Evolutionary conservation across 2,113 vertebrate species (phyloP).

Genomic region (Chrysemys picta): DNA sequence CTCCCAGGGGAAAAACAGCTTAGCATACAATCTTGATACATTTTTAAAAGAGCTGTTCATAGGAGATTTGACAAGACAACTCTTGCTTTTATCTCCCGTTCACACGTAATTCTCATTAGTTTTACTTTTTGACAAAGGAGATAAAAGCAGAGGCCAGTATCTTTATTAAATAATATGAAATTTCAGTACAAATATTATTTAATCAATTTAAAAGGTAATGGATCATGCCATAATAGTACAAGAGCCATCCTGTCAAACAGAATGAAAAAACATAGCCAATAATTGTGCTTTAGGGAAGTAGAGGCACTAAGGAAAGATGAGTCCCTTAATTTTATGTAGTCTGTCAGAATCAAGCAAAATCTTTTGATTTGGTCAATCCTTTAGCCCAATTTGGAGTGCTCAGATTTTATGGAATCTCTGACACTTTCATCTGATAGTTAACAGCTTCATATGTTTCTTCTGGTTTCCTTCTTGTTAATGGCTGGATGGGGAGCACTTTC

Average conservation of each 20-base stretch:
- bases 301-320: background rate
- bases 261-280: rapidly evolving
- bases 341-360: background rate
- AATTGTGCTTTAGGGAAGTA: background rate
- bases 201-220: background rate
- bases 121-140: background rate
- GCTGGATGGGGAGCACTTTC: background rate
- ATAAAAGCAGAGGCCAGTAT: background rate
- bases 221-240: background rate
- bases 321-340: background rate
- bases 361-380: background rate
- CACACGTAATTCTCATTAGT: background rate
- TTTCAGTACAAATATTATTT: background rate
- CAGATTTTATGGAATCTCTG: background rate
- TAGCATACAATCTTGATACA: background rate
- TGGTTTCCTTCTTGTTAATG: conserved; percentile 5
- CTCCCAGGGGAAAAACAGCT: background rate
- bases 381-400: background rate
- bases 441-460: conserved; percentile 4
- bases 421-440: background rate
- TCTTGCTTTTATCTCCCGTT: background rate
- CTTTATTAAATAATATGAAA: background rate
- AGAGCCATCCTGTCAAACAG: background rate
- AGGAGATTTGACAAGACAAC: background rate
- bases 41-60: background rate